Conservation (phyloP, 1,140 invertebrate genomes). For the Tetramorium alpestre region DNA sequence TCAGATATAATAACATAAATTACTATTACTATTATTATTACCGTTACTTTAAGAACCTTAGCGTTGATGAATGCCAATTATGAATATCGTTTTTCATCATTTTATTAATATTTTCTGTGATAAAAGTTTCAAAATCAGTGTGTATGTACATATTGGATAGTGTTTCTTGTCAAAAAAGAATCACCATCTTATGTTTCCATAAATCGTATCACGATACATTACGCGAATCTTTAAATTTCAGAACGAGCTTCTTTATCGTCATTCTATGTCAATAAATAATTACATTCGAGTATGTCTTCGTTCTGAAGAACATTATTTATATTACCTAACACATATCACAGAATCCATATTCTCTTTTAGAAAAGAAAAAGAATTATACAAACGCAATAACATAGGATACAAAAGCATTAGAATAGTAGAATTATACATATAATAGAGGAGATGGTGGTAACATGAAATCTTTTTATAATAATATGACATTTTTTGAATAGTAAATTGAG, state of each 20-base stretch:
- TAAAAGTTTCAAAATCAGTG: no score
- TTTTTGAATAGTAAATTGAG: no score
- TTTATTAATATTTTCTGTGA: no score
- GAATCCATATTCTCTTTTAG: slow-evolving; percentile 80
- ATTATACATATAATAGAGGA: slow-evolving; percentile 24
- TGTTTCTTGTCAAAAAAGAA: not conserved
- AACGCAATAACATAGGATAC: slow-evolving; percentile 37
- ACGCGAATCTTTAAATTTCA: slow-evolving; percentile 35
- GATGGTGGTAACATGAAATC: no score
- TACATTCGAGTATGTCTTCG: slow-evolving; percentile 72
- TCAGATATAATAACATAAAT: no score
- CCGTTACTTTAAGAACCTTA: no score
- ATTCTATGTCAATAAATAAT: slow-evolving; percentile 72
- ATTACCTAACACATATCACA: slow-evolving; percentile 85
- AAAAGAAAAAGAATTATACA: slow-evolving; percentile 56
- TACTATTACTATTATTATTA: no score
- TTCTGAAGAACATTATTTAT: slow-evolving; percentile 75
- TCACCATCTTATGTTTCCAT: not conserved
- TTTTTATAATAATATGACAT: no score
- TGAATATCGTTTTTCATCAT: no score
- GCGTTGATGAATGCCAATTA: no score
- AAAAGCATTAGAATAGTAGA: slow-evolving; percentile 26
- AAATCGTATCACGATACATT: slow-evolving; percentile 20
- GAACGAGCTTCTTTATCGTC: slow-evolving; percentile 22
- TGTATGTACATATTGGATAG: no score